Evolutionary conservation across 1,140 invertebrate species (phyloP).

Genomic region (Piezodorus guildinii): DNA sequence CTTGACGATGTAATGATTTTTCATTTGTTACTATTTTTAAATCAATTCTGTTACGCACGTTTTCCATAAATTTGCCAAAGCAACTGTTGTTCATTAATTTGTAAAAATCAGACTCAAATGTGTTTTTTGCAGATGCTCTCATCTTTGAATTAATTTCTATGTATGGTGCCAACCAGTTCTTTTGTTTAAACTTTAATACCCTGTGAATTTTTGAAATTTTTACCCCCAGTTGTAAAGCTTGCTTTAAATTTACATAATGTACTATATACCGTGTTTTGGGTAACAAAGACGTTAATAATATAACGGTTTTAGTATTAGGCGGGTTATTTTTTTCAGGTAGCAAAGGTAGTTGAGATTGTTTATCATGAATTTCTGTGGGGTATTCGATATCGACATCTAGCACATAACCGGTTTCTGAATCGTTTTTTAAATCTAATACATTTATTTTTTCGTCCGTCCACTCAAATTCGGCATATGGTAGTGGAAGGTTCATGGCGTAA

Average conservation of each 20-base stretch:
- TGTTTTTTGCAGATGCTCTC: conserved; percentile 28
- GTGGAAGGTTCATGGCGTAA: conserved; percentile 35
- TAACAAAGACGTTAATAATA: too few relatives aligned
- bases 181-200: too few relatives aligned
- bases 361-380: too few relatives aligned
- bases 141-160: conserved; percentile 32
- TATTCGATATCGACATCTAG: too few relatives aligned
- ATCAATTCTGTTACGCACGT: conserved; percentile 30
- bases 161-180: conserved; percentile 32
- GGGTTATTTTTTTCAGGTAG: too few relatives aligned
- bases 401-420: neutral
- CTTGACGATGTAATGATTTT: too few relatives aligned
- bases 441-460: conserved; percentile 32
- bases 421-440: neutral
- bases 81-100: conserved; percentile 34
- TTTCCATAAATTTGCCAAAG: conserved; percentile 34
- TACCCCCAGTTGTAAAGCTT: conserved; percentile 28
- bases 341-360: too few relatives aligned
- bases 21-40: too few relatives aligned
- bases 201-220: conserved; percentile 6
- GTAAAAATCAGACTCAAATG: conserved; percentile 33
- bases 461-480: conserved; percentile 36
- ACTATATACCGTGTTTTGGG: conserved; percentile 27
- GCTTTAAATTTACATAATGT: conserved; percentile 30
- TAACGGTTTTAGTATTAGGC: too few relatives aligned